Conservation (phyloP, 2,797 vertebrate species). For the Petrocephalus schoutedeni region DNA sequence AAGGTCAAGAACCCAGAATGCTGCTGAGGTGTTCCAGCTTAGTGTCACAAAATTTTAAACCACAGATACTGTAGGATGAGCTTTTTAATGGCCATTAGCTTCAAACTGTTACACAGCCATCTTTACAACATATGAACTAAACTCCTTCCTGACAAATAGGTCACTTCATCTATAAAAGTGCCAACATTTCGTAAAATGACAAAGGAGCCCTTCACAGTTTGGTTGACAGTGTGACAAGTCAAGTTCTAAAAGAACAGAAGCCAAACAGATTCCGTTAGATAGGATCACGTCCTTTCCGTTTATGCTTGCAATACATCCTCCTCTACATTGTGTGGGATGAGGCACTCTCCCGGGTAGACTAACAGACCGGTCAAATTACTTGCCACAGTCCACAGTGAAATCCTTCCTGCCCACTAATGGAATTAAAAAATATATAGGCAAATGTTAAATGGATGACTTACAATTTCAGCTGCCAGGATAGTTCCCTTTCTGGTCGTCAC, state of each 20-base stretch:
- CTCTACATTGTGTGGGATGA: not conserved
- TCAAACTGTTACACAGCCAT: not conserved
- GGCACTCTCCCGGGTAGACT: not conserved
- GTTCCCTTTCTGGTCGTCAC: constrained; percentile 19
- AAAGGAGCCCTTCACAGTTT: not conserved
- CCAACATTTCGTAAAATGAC: not conserved
- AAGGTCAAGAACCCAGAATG: not conserved
- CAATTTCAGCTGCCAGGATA: constrained; percentile 19
- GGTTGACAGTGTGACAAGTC: not conserved
- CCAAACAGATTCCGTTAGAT: not conserved
- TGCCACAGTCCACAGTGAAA: not conserved
- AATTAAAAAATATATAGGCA: not conserved
- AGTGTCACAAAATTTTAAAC: not conserved
- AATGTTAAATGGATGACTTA: constrained; percentile 4
- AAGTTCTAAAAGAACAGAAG: not conserved
- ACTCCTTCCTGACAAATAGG: not conserved
- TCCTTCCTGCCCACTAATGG: not conserved
- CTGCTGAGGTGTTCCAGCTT: not conserved
- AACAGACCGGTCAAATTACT: not conserved
- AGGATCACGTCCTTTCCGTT: not conserved
- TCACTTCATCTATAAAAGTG: not conserved
- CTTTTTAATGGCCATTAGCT: not conserved
- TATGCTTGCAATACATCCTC: not conserved
- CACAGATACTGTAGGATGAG: not conserved
- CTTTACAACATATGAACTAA: not conserved